Evolutionary conservation across 2,113 vertebrate genomes (phyloP), one percentile per base, ranked within the genome.

Genomic region (Toxotes jaculatrix): DNA sequence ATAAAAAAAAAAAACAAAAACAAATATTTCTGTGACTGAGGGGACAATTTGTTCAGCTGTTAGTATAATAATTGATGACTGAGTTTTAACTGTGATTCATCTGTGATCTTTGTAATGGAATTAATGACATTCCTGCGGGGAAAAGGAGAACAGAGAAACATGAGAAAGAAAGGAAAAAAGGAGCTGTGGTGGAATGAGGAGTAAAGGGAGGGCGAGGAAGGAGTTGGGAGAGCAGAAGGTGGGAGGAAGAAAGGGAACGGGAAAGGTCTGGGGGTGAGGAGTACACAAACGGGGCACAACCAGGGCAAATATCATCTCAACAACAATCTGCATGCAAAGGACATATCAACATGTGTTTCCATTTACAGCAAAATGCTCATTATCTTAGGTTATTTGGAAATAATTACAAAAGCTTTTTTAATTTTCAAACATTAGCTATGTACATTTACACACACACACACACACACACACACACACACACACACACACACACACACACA

Each of bases 291-390:
- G 27, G 40, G 51, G 59, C 42, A 76, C 76, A 75, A 82, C 49
- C 9, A 77, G 19, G 34, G 49, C 76, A 87, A 87, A 90, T 85
- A 84, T 85, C 71, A 78, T 82, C 43, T 27, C 42, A 77, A 61
- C 12, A 74, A 62, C 51, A 86, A 73, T 75, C 60, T 66, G 27
- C 77, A 85, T 81, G 83, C 80, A 74, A 59, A 75, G 14, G 67
- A 47, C 14, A 49, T 3, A 66, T 75, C 75, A 66, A 51, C 78
- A 77, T 71, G 62, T 79, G 78, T 82, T 80, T 84, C 56, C 45
- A 4, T 19, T 51, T 12, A 42, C 4, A 38, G 68, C 7, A 40
- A 32, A 73, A 67, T 27, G 36, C 51, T 17, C 0, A 13, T 60
- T 56, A 21, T 14, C 17, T 66, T 27, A 5, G 10, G 42, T 4